phyloP scores from a whole-genome alignment of 2,797 vertebrate genomes.

The Tarsius wallacei region DNA sequence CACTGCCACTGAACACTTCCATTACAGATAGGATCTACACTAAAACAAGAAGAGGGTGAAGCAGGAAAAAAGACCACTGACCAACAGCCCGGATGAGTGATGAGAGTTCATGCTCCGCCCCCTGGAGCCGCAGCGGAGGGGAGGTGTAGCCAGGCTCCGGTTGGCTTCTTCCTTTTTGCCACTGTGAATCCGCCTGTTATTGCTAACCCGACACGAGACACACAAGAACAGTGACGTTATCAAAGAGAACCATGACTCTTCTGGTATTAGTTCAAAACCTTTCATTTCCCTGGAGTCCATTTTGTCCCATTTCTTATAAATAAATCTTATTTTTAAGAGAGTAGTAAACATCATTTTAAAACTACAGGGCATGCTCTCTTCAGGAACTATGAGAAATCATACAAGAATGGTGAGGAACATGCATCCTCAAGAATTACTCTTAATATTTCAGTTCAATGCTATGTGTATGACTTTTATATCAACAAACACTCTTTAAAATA shows the following conservation, averaged over 20 bases:
- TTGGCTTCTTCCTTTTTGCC: slow-evolving; percentile 91
- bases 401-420: not conserved
- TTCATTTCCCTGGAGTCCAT: not conserved
- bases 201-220: slow-evolving; percentile 92
- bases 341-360: not conserved
- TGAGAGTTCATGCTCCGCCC: slow-evolving; percentile 91
- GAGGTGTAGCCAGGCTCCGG: slow-evolving; percentile 92
- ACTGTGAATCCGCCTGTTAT: slow-evolving; percentile 90
- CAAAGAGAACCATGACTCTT: not conserved
- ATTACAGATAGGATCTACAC: fast-evolving
- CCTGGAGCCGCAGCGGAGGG: slow-evolving; percentile 94
- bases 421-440: not conserved
- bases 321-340: not conserved
- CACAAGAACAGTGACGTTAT: not conserved
- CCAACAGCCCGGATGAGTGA: slow-evolving; percentile 81
- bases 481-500: slow-evolving; percentile 1
- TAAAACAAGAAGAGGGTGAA: fast-evolving
- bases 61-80: slow-evolving; percentile 77
- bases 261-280: not conserved
- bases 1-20: fast-evolving
- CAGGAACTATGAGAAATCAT: not conserved
- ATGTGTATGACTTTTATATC: not conserved
- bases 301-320: too few species aligned
- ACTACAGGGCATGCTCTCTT: not conserved
- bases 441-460: not conserved